phyloP scores from a whole-genome alignment of 2,888 invertebrate species.

The Loripinus fragilis region DNA sequence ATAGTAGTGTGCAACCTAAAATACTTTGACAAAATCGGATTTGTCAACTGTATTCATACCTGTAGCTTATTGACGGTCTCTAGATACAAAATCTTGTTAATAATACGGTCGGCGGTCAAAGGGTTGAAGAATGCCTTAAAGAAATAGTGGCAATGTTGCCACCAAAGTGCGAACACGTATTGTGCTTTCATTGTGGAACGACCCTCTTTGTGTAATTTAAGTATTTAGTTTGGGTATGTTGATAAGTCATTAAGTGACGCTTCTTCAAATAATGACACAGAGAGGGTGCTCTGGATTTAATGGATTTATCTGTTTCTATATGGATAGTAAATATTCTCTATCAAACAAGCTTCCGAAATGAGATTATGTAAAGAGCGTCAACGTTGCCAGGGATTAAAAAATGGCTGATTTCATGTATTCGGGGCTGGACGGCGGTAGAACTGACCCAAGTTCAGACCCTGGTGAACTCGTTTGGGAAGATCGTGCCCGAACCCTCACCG shows the following conservation, averaged over 20 bases:
- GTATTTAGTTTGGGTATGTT: conserved; percentile 10
- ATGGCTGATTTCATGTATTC: neutral
- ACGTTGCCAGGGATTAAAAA: conserved; percentile 4
- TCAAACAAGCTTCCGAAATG: neutral
- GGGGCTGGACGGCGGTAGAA: neutral
- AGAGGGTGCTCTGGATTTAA: neutral
- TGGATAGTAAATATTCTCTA: neutral
- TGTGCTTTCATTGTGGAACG: neutral
- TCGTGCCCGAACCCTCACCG: conserved; percentile 62
- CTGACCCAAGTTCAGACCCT: neutral
- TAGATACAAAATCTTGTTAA: conserved; percentile 5
- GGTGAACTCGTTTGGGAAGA: conserved; percentile 69
- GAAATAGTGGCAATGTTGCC: neutral
- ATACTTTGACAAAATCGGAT: conserved; percentile 9
- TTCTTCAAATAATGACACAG: neutral
- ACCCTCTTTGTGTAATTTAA: neutral
- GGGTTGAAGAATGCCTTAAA: neutral
- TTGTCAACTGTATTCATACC: neutral
- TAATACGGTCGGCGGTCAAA: conserved; percentile 9
- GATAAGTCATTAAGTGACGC: neutral
- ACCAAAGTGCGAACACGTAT: neutral
- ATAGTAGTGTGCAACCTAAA: neutral
- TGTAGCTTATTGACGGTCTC: conserved; percentile 5
- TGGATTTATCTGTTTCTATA: neutral
- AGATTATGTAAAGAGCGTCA: neutral